Conservation (phyloP, 2,888 invertebrate species). For the Aspidapion aeneum region DNA sequence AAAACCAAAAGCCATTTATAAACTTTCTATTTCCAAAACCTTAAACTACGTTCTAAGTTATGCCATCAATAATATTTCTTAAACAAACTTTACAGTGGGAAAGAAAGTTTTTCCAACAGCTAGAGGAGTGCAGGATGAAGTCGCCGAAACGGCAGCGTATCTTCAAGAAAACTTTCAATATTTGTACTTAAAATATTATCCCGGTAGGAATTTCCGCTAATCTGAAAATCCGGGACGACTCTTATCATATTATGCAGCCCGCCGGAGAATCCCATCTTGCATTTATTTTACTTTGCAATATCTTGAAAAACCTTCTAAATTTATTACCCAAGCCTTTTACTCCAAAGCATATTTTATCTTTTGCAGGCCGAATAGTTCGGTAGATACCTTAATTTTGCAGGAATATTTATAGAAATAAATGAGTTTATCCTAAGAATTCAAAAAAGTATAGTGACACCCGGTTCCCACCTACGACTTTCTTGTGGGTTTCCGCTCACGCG, state of each 20-base stretch:
- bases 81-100: not conserved
- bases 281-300: not conserved
- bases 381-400: too few species aligned
- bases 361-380: too few species aligned
- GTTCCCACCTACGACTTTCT: too few species aligned
- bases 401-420: too few species aligned
- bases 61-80: not conserved
- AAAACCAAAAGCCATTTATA: too few species aligned
- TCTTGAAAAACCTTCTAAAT: not conserved
- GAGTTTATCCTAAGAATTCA: too few species aligned
- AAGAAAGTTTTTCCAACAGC: not conserved
- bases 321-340: not conserved
- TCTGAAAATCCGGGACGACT: not conserved
- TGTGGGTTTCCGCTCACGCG: too few species aligned
- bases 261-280: not conserved
- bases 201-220: not conserved
- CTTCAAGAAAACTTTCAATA: slow-evolving; percentile 5
- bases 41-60: not conserved
- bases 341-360: too few species aligned
- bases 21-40: not conserved
- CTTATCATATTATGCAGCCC: slow-evolving; percentile 9
- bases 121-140: not conserved
- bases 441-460: too few species aligned
- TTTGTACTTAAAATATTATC: slow-evolving; percentile 2
- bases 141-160: not conserved